These are phyloP conservation scores for Rotaria magnacalcarata DNA, from an alignment of 2,888 invertebrate genomes.

Conservation along the genomic window DNA sequence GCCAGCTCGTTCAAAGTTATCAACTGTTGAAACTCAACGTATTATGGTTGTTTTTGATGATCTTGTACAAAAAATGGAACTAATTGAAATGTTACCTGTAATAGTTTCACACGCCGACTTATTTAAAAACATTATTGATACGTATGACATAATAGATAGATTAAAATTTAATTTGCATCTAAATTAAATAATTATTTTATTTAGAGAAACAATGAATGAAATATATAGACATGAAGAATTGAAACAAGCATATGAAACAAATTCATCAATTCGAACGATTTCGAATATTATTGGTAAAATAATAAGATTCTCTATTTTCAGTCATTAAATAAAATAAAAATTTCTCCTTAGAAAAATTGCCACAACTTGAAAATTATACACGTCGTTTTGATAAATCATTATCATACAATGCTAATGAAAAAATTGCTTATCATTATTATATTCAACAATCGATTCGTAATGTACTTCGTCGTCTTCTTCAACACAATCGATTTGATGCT, in stretches of 20 bases:
- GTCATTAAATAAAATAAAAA: background rate
- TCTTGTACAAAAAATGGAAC: conserved; percentile 32
- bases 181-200: background rate
- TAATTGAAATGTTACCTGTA: background rate
- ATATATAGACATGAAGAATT: background rate
- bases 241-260: background rate
- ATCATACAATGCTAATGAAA: background rate
- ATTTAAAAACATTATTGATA: background rate
- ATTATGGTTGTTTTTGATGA: conserved; percentile 58
- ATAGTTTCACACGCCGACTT: background rate
- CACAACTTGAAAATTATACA: conserved; percentile 25
- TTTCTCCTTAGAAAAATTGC: background rate
- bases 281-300: conserved; percentile 1
- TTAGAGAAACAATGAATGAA: conserved; percentile 7
- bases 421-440: conserved; percentile 32
- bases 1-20: conserved; percentile 57
- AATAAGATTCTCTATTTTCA: background rate
- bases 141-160: background rate
- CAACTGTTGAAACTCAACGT: conserved; percentile 57
- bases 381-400: background rate
- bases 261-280: background rate
- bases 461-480: background rate
- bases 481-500: background rate
- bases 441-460: conserved; percentile 27
- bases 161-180: background rate